Base-by-base conservation (phyloP, 2,113 vertebrate species). In the Siphamia tubifer region DNA sequence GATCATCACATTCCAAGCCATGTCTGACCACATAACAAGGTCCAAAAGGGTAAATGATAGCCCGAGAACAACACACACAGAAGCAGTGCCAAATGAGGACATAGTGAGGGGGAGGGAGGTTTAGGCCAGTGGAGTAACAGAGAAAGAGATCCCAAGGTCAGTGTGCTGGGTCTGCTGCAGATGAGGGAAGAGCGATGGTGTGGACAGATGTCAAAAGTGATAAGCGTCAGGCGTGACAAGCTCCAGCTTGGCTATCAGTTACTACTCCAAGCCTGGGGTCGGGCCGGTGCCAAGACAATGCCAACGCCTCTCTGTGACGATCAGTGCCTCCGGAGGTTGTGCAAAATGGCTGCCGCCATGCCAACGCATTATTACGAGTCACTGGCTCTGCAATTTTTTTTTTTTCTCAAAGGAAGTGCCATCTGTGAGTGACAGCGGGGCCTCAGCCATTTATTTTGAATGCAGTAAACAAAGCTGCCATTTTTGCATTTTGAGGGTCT, bases 161-260 rank as follows among this genome's bases (percentile, higher is more conserved):
- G 82, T 85, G 88, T 91, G 82, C 34, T 35, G 86, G 85, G 86
- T 89, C 73, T 78, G 36, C 64, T 82, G 90, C n/a, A 84, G 83
- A 92, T 72, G 81, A 79, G 79, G 87, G 81, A 62, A 17, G 68
- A 65, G 68, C 55, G 71, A 78, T 89, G 89, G 87, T 56, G 91
- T 91, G 91, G 93, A 94, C 91, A 94, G 91, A 94, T 93, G 93
- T 95, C 95, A 93, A 84, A 90, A 93, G 56, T 91, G 84, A 94
- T 93, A 92, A 94, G 88, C 70, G 84, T 68, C 74, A 87, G 89
- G 87, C 87, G 85, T 94, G 92, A 95, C 86, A 89, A 72, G 85
- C 81, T 91, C 82, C 90, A 88, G 78, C 79, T 91, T 85, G 92
- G 91, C 90, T 91, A 94, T 94, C 94, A 90, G 87, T 93, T 94